Base-by-base conservation (phyloP, 2,888 invertebrate species). In the Chloromyia formosa region DNA sequence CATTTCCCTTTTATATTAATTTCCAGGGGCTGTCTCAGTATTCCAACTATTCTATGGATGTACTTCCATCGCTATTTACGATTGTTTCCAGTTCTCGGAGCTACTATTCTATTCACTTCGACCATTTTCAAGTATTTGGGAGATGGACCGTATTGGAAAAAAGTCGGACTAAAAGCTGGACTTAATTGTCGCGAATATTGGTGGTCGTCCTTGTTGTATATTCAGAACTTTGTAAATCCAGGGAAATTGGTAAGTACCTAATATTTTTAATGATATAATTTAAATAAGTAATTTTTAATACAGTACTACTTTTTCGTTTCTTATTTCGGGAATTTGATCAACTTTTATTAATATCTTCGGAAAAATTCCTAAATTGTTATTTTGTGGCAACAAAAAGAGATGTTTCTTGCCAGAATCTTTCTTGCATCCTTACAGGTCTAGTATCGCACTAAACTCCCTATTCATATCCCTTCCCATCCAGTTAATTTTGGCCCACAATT, bases 51-150 rank as follows among this genome's bases (percentile, higher is more conserved):
- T 42, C 79, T 80, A 0, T 79, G 83, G 81, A 83, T 85, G 83
- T 86, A 85, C 72, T 81, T 85, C 76, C 85, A 86, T 81, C 84
- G 85, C 9, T 86, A 85, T 76, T 77, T 82, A 60, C 87, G 89
- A 77, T 81, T 90, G 72, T 89, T 89, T 0, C 89, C 90, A 0
- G 85, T 88, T 0, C 85, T 89, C n/a, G 86, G 86, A 22, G 84
- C 87, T 1, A 83, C 88, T 18, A 82, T 90, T 22, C 81, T 87
- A 0, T 84, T 88, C 68, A 84, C 85, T 16, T 85, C 87, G 75
- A 86, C 88, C 7, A 81, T 89, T 27, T 82, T 87, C 45, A 84
- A 84, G 22, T 86, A 87, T 77, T 78, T 87, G 1, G 87, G 87
- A 1, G 86, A 84, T 22, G 89, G 89, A 1, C 88, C 89, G 1